phyloP scores from a whole-genome alignment of 2,888 invertebrate species.

The Hermodice carunculata region DNA sequence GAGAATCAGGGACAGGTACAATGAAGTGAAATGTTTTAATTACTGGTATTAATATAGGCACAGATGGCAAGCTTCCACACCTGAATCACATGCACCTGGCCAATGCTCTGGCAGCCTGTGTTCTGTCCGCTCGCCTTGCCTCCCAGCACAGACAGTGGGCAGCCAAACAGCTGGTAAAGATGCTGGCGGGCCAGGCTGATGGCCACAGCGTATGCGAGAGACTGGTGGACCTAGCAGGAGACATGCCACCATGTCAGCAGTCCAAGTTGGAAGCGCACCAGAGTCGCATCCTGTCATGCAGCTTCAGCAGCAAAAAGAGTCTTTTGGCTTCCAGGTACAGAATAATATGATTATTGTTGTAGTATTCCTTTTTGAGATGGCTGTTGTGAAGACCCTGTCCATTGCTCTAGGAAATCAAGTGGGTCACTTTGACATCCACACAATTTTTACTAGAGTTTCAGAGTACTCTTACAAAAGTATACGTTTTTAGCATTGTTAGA shows the following conservation, averaged over 20 bases:
- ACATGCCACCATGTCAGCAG: slow-evolving; percentile 68
- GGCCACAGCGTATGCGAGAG: slow-evolving; percentile 31
- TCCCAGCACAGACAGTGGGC: slow-evolving; percentile 76
- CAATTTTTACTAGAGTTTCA: neutral
- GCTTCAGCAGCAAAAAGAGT: slow-evolving; percentile 71
- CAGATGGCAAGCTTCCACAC: too few species aligned
- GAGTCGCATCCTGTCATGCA: slow-evolving; percentile 71
- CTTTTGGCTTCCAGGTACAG: slow-evolving; percentile 73
- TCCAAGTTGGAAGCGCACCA: slow-evolving; percentile 74
- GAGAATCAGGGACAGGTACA: too few species aligned
- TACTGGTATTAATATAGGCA: too few species aligned
- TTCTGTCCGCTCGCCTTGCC: slow-evolving; percentile 74
- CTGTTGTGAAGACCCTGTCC: too few species aligned
- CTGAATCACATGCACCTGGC: slow-evolving; percentile 72
- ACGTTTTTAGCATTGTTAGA: too few species aligned
- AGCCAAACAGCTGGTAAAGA: slow-evolving; percentile 73
- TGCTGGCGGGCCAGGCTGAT: slow-evolving; percentile 41
- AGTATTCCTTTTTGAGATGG: neutral
- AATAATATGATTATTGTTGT: neutral
- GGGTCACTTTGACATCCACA: neutral
- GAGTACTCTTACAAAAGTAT: too few species aligned
- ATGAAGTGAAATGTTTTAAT: too few species aligned
- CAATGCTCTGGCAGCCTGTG: slow-evolving; percentile 76
- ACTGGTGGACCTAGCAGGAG: slow-evolving; percentile 72
- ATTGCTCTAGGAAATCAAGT: too few species aligned